Evolutionary conservation across 2,113 vertebrate species (phyloP).

Genomic region (Notothenia rossii): DNA sequence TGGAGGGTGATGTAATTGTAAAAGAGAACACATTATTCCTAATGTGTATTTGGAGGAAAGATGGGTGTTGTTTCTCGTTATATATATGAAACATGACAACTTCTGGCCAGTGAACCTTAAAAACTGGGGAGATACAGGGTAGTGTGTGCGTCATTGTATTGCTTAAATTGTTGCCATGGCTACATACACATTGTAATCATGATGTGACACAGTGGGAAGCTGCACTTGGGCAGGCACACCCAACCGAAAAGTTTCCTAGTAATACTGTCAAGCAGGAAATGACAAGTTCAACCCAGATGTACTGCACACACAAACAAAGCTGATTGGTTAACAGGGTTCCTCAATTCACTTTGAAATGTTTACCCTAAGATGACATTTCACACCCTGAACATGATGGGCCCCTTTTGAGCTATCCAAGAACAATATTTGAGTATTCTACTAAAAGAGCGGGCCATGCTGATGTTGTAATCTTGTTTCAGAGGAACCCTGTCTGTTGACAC

Average conservation of each 20-base stretch:
- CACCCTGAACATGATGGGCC: too few relatives aligned
- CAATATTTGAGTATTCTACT: not conserved
- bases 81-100: not conserved
- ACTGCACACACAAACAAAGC: slow-evolving; percentile 15
- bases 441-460: not conserved
- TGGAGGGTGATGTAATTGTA: not conserved
- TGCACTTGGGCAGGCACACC: slow-evolving; percentile 46
- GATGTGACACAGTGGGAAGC: slow-evolving; percentile 23
- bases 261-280: slow-evolving; percentile 52
- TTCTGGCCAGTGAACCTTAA: not conserved
- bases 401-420: too few relatives aligned
- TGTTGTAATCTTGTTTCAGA: not conserved
- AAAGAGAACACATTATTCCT: not conserved
- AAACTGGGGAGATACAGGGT: not conserved
- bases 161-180: slow-evolving; percentile 49
- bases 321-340: too few relatives aligned
- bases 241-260: slow-evolving; percentile 24
- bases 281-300: not conserved
- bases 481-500: not conserved
- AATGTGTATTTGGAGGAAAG: not conserved
- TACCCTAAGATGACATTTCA: not conserved
- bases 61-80: not conserved
- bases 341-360: not conserved
- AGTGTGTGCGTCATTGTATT: slow-evolving; percentile 5
- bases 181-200: slow-evolving; percentile 20